A percentile compares a stretch with the other conserved stretches of the same genome.
These are phyloP conservation scores for Mormyrus proboscirostris DNA, from an alignment of 2,797 vertebrate species.

Conservation along the genomic window DNA sequence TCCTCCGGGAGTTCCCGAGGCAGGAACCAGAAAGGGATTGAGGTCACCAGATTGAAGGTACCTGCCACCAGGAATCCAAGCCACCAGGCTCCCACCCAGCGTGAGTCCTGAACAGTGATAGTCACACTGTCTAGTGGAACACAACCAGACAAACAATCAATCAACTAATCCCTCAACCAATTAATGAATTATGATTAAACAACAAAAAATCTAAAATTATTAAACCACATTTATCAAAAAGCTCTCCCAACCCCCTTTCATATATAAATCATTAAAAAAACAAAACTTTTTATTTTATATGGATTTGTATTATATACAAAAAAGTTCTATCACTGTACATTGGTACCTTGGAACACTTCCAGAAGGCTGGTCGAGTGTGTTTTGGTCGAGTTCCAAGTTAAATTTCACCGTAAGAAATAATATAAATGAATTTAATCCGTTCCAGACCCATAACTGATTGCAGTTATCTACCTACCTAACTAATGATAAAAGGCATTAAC, in stretches of 20 bases:
- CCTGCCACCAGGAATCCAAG: conserved; percentile 74
- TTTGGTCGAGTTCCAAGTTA: neutral
- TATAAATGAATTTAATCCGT: neutral
- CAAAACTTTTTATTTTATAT: neutral
- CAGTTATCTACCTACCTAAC: neutral
- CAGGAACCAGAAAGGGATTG: conserved; percentile 82
- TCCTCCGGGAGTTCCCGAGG: conserved; percentile 60
- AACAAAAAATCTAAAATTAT: neutral
- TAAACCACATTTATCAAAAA: neutral
- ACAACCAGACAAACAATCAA: neutral
- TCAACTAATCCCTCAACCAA: neutral
- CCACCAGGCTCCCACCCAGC: conserved; percentile 97
- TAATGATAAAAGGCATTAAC: neutral
- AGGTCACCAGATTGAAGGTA: conserved; percentile 57
- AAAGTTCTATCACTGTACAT: neutral
- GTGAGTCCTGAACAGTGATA: conserved; percentile 75
- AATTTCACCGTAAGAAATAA: neutral
- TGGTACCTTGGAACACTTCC: neutral
- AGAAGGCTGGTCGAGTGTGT: neutral
- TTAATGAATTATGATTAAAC: neutral
- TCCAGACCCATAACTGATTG: neutral
- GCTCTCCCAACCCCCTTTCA: neutral
- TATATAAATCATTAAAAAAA: neutral
- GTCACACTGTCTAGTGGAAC: conserved; percentile 66
- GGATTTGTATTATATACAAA: neutral